Percentiles rank a stretch among this genome's conserved stretches.
phyloP scores from a whole-genome alignment of 2,113 vertebrate species.

The Oxygymnocypris stewartii region DNA sequence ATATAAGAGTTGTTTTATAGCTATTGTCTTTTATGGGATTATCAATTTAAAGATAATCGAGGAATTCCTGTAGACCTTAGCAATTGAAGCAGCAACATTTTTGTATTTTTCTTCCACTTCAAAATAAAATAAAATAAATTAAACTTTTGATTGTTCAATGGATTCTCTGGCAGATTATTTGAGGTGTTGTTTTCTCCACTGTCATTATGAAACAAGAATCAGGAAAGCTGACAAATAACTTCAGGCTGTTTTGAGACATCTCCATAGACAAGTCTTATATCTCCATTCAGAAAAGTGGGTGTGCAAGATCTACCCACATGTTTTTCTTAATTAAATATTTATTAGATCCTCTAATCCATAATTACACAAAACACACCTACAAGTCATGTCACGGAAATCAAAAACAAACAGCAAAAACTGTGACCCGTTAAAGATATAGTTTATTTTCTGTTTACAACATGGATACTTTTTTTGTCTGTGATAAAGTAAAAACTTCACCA shows the following conservation, averaged over 20 bases:
- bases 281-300: background rate
- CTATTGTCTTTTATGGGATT: constrained; percentile 57
- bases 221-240: background rate
- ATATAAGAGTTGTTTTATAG: background rate
- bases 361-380: background rate
- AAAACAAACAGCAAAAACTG: background rate
- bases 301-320: background rate
- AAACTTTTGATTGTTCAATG: background rate
- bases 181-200: background rate
- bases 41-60: constrained; percentile 30
- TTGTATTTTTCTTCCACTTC: background rate
- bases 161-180: constrained; percentile 32
- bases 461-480: background rate
- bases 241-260: background rate
- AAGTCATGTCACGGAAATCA: background rate
- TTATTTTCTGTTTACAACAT: background rate
- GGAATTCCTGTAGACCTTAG: background rate
- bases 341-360: background rate
- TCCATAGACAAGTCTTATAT: constrained; percentile 1
- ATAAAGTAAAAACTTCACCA: background rate
- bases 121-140: background rate
- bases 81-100: background rate
- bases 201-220: constrained; percentile 1
- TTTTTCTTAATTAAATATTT: background rate
- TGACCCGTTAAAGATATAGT: background rate